These are phyloP conservation scores for Caranx melampygus DNA, from an alignment of 2,113 vertebrate species.

Conservation along the genomic window DNA sequence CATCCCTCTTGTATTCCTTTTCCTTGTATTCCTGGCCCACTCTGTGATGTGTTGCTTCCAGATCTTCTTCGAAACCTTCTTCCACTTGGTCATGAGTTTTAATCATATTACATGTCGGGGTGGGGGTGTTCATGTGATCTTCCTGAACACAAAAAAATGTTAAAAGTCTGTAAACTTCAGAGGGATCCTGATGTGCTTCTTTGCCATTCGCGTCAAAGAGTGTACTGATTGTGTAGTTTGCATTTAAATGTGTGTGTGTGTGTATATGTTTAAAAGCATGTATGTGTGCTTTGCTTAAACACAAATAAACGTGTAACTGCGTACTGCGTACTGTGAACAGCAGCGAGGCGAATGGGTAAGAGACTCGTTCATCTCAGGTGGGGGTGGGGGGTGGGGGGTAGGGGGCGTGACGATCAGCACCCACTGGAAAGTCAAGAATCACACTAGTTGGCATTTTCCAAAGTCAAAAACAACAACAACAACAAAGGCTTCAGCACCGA, in stretches of 20 bases:
- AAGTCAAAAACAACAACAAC: conserved; percentile 66
- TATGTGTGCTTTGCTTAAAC: conserved; percentile 50
- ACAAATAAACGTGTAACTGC: conserved; percentile 35
- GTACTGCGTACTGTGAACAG: conserved; percentile 48
- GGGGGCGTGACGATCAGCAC: conserved; percentile 59
- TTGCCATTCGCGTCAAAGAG: conserved; percentile 33
- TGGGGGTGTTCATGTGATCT: conserved; percentile 30
- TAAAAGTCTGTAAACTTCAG: conserved; percentile 64
- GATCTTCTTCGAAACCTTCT: conserved; percentile 59
- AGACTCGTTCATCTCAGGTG: conserved; percentile 22
- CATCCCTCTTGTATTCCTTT: conserved; percentile 30
- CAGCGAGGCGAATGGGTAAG: conserved; percentile 36
- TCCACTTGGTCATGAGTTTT: conserved; percentile 41
- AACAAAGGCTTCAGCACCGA: conserved; percentile 80
- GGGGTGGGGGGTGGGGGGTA: not conserved
- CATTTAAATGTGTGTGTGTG: conserved; percentile 10
- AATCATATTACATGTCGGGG: conserved; percentile 44
- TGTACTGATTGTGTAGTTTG: conserved; percentile 49
- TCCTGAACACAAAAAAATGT: conserved; percentile 40
- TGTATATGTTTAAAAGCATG: conserved; percentile 51
- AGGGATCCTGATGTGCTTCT: conserved; percentile 63
- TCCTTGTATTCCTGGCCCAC: not conserved
- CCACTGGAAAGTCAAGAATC: conserved; percentile 84
- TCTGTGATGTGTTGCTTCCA: conserved; percentile 22
- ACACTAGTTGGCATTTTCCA: conserved; percentile 85